Evolutionary conservation across 2,888 invertebrate genomes (phyloP).

Genomic region (Onchidella celtica): DNA sequence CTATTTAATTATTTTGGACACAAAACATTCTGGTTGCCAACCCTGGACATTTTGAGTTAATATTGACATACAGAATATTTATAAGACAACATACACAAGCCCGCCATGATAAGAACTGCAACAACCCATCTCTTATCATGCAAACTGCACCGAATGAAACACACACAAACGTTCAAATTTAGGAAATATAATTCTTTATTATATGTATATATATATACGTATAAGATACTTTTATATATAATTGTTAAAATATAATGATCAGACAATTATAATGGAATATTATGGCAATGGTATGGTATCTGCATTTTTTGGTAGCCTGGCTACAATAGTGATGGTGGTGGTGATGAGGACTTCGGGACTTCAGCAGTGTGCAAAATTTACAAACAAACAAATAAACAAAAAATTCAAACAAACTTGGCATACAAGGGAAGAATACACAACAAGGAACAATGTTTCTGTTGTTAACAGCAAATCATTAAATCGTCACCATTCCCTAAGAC

Average conservation of each 20-base stretch:
- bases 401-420: not conserved
- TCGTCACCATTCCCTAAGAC: no score
- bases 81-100: no score
- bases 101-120: no score
- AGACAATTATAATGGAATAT: conserved; percentile 21
- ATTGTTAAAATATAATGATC: conserved; percentile 26
- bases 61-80: no score
- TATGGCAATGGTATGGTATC: conserved; percentile 7
- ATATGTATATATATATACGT: conserved; percentile 6
- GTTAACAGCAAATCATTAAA: no score
- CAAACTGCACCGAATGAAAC: not conserved
- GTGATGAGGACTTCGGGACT: not conserved
- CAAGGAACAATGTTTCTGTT: not conserved
- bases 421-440: not conserved
- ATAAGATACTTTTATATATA: no score
- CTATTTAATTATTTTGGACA: no score
- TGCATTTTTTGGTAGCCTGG: not conserved
- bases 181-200: conserved; percentile 32
- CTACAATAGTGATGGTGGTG: not conserved
- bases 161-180: not conserved
- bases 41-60: no score
- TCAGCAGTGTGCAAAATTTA: no score
- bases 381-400: no score
- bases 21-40: no score
- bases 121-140: no score